Evolutionary conservation across 92 coral and sea anemone species (phyloP).

Genomic region (Palythoa grandis): DNA sequence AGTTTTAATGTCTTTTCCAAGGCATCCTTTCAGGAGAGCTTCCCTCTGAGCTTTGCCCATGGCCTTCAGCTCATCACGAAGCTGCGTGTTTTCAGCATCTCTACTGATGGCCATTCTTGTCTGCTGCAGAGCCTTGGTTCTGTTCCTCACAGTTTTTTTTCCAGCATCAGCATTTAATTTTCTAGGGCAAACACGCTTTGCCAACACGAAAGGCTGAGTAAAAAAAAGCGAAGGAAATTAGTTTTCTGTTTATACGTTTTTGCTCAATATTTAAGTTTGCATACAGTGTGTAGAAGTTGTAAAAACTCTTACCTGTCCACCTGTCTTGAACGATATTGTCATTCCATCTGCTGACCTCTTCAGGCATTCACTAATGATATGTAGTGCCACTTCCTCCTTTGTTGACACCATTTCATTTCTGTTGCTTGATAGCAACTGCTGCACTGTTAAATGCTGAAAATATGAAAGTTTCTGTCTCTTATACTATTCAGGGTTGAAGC

Average conservation of each 20-base stretch:
- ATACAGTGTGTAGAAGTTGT: not conserved
- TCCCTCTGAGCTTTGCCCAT: conserved; percentile 31
- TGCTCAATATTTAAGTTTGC: not conserved
- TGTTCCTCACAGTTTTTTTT: conserved; percentile 29
- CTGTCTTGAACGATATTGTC: conserved; percentile 45
- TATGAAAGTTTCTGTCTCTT: not conserved
- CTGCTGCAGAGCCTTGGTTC: conserved; percentile 38
- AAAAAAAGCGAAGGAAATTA: not conserved
- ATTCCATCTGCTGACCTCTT: conserved; percentile 16
- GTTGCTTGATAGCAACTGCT: not conserved
- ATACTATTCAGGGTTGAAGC: no score
- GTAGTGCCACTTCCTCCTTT: conserved; percentile 50
- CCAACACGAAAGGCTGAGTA: conserved; percentile 49
- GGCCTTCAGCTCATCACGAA: conserved; percentile 42
- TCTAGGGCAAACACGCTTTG: conserved; percentile 41
- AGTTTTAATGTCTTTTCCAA: conserved; percentile 50
- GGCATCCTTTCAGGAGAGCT: conserved; percentile 46
- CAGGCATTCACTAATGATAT: conserved; percentile 41
- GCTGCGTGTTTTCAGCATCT: conserved; percentile 41
- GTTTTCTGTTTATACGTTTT: not conserved
- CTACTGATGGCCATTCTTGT: conserved; percentile 50
- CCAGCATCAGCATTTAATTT: conserved; percentile 22
- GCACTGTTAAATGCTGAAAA: not conserved
- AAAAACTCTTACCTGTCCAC: conserved; percentile 45
- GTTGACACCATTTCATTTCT: not conserved